Evolutionary conservation across 37 sponge, comb jelly and placozoan genomes (phyloP), one percentile per base, ranked within the genome.

Genomic region (Cliona cf. orientalis): DNA sequence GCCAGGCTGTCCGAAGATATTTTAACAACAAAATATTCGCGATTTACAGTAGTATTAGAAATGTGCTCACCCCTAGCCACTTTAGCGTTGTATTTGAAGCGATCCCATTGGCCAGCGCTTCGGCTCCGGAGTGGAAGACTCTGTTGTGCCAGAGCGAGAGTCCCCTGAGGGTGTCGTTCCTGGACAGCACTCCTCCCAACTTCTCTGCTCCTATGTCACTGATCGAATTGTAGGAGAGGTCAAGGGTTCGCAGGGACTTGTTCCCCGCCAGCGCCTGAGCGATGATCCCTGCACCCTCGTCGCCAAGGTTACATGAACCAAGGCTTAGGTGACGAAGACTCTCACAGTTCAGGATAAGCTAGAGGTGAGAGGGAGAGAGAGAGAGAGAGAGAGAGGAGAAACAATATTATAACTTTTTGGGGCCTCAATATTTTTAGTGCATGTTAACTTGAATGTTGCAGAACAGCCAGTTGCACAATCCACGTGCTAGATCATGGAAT

Each of bases 61-160:
- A 19, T 49, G 11, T 17, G 11, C 84, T 70, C 40, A 92, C 92
- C 72, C 93, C 93, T 7, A 92, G 81, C 85, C 93, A 87, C 55
- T 84, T 39, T 19, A 92, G 81, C 29, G 89, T 80, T 26, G 68
- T 41, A 61, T 92, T 92, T 17, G 45, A 41, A 21, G 49, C 66
- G 0, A 92, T 85, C 26, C 89, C 93, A 44, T 83, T 66, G 4
- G 88, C 93, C 39, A 92, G 63, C 2, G 53, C 81, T 29, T 87
- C 89, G 22, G 89, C 88, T 74, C 93, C 93, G n/a, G 67, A 57
- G 61, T 78, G 72, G 66, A 79, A 79, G 17, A 92, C 62, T 28
- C 81, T 44, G 82, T 92, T 92, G 67, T 84, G 70, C 93, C 93
- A 92, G 23, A 92, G 73, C 31, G 67, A 83, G 25, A 92, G 58